phyloP scores from a whole-genome alignment of 2,113 vertebrate genomes.

The Tapirus terrestris region DNA sequence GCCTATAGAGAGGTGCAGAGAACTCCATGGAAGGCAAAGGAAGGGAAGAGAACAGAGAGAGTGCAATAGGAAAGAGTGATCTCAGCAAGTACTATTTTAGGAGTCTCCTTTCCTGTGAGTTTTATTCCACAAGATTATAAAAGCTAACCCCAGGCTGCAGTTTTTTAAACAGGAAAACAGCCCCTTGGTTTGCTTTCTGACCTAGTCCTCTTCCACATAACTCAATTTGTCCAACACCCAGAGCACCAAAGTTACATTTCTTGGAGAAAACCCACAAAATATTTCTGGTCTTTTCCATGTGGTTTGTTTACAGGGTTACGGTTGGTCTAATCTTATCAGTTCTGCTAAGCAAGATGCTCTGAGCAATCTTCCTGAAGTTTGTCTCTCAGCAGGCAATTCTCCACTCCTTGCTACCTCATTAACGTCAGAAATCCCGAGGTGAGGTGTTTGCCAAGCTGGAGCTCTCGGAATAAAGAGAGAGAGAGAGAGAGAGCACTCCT shows the following conservation, averaged over 20 bases:
- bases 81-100: constrained; percentile 26
- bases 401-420: constrained; percentile 64
- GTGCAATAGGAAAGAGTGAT: neutral
- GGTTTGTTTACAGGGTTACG: constrained; percentile 56
- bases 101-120: constrained; percentile 36
- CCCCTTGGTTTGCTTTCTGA: constrained; percentile 44
- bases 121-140: neutral
- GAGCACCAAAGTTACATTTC: neutral
- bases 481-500: neutral
- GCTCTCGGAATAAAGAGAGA: neutral
- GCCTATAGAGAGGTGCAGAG: neutral
- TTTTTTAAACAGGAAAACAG: constrained; percentile 53
- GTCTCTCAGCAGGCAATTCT: constrained; percentile 60
- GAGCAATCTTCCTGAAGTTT: neutral
- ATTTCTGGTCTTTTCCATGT: constrained; percentile 50
- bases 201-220: neutral
- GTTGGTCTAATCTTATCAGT: constrained; percentile 73
- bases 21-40: neutral
- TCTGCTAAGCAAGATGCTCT: constrained; percentile 18
- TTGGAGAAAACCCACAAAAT: constrained; percentile 15
- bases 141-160: constrained; percentile 1
- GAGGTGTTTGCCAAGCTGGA: constrained; percentile 46
- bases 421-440: constrained; percentile 62
- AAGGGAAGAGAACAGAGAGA: neutral
- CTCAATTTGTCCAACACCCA: neutral